phyloP scores from a whole-genome alignment of 2,797 vertebrate genomes.

The Holocentrus rufus region DNA sequence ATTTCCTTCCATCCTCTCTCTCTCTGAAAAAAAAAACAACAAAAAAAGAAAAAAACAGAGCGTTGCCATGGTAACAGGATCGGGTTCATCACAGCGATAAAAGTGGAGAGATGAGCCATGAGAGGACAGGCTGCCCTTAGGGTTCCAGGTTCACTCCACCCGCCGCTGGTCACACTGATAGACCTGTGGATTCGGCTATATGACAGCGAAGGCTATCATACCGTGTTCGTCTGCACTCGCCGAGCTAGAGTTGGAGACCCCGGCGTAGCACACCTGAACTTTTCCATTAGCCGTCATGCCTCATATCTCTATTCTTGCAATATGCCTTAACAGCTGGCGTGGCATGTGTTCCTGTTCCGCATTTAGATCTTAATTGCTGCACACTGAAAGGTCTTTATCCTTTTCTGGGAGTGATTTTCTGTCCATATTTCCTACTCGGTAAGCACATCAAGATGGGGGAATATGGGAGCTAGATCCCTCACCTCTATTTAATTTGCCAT shows the following conservation, averaged over 20 bases:
- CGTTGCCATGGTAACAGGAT: constrained; percentile 63
- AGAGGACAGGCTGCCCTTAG: constrained; percentile 32
- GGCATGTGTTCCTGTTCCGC: constrained; percentile 57
- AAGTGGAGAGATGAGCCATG: constrained; percentile 43
- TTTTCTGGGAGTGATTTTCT: constrained; percentile 8
- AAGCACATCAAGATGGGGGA: constrained; percentile 6
- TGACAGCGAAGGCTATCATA: constrained; percentile 16
- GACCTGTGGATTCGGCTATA: constrained; percentile 24
- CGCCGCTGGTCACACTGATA: constrained; percentile 10
- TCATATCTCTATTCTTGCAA: constrained; percentile 38
- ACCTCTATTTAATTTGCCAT: constrained; percentile 60
- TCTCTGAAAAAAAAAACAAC: constrained; percentile 2
- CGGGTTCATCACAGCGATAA: constrained; percentile 42
- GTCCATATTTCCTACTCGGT: constrained; percentile 8
- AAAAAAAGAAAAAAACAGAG: constrained; percentile 19
- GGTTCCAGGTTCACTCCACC: constrained; percentile 39
- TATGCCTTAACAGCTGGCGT: constrained; percentile 51
- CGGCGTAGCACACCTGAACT: constrained; percentile 11
- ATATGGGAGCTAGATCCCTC: constrained; percentile 28
- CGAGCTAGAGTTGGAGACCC: constrained; percentile 10
- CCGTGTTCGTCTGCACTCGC: neutral
- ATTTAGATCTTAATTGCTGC: constrained; percentile 58
- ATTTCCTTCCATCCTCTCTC: constrained; percentile 33
- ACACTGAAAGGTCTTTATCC: constrained; percentile 32
- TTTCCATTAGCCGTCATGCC: constrained; percentile 21